These are phyloP conservation scores for Blastobasis lacticolella DNA, from an alignment of 2,888 invertebrate genomes.

Conservation along the genomic window DNA sequence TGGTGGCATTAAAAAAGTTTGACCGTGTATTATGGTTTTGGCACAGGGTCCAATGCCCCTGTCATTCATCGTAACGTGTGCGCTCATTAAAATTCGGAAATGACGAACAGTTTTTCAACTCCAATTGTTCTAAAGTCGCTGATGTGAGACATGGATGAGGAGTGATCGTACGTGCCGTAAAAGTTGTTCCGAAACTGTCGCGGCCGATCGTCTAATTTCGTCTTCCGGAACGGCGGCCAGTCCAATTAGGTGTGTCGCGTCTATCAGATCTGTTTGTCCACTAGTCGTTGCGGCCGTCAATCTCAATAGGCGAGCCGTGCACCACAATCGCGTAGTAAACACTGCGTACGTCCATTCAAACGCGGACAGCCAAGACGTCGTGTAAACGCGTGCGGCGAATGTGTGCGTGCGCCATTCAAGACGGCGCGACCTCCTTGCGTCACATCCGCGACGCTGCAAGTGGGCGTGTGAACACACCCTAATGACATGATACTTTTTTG, in stretches of 20 bases:
- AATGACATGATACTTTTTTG: slow-evolving; percentile 32
- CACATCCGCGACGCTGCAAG: slow-evolving; percentile 62
- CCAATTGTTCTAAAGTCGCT: slow-evolving; percentile 50
- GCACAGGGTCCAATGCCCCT: slow-evolving; percentile 60
- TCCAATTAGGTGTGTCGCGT: slow-evolving; percentile 50
- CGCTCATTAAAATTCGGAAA: slow-evolving; percentile 66
- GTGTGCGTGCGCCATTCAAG: slow-evolving; percentile 65
- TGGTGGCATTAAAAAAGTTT: slow-evolving; percentile 12
- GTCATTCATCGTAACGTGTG: slow-evolving; percentile 49
- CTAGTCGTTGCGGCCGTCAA: slow-evolving; percentile 43
- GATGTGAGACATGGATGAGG: slow-evolving; percentile 49
- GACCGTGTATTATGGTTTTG: slow-evolving; percentile 51
- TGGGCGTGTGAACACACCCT: slow-evolving; percentile 58
- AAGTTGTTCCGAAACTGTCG: slow-evolving; percentile 23
- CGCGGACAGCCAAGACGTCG: slow-evolving; percentile 30
- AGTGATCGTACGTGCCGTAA: slow-evolving; percentile 36
- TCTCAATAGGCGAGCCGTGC: slow-evolving; percentile 41
- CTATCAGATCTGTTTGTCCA: slow-evolving; percentile 43
- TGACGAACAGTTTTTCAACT: slow-evolving; percentile 61
- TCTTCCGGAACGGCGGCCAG: slow-evolving; percentile 41
- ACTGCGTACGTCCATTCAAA: slow-evolving; percentile 57
- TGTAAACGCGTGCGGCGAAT: slow-evolving; percentile 16
- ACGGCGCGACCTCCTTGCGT: slow-evolving; percentile 52
- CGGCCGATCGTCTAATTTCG: slow-evolving; percentile 35
- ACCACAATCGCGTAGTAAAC: slow-evolving; percentile 40